Evolutionary conservation across 2,113 vertebrate species (phyloP).

Genomic region (Balaenoptera acutorostrata): DNA sequence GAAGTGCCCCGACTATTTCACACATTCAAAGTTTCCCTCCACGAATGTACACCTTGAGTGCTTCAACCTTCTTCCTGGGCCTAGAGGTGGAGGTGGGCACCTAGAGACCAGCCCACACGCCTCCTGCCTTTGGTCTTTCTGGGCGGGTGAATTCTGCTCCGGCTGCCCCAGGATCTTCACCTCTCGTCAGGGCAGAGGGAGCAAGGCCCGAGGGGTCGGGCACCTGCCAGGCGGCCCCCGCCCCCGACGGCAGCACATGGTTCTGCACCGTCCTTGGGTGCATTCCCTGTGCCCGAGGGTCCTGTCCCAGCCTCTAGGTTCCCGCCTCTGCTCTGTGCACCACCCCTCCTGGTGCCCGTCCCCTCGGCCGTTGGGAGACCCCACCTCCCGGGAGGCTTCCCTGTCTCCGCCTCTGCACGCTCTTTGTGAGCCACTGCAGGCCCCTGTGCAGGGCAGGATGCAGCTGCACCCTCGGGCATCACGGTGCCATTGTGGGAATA

Average conservation of each 20-base stretch:
- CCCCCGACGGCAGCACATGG: not conserved
- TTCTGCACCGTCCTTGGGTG: rapidly evolving
- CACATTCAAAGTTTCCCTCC: not conserved
- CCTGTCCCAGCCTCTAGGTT: no score
- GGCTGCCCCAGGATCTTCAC: not conserved
- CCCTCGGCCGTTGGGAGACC: not conserved
- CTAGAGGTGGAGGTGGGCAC: not conserved
- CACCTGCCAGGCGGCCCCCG: not conserved
- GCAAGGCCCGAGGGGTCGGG: not conserved
- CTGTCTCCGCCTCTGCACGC: rapidly evolving
- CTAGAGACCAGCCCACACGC: not conserved
- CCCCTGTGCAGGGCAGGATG: not conserved
- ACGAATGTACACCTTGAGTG: rapidly evolving
- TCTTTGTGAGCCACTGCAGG: not conserved
- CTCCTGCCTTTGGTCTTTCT: not conserved
- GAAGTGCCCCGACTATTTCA: not conserved
- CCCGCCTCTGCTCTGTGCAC: no score
- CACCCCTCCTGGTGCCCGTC: rapidly evolving
- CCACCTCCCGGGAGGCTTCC: not conserved
- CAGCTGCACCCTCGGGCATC: not conserved
- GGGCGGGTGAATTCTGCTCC: not conserved
- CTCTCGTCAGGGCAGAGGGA: not conserved
- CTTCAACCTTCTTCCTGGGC: no score
- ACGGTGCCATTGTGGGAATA: rapidly evolving
- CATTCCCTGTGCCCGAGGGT: rapidly evolving